phyloP scores from a whole-genome alignment of 2,113 vertebrate genomes.

The Peromyscus maniculatus region DNA sequence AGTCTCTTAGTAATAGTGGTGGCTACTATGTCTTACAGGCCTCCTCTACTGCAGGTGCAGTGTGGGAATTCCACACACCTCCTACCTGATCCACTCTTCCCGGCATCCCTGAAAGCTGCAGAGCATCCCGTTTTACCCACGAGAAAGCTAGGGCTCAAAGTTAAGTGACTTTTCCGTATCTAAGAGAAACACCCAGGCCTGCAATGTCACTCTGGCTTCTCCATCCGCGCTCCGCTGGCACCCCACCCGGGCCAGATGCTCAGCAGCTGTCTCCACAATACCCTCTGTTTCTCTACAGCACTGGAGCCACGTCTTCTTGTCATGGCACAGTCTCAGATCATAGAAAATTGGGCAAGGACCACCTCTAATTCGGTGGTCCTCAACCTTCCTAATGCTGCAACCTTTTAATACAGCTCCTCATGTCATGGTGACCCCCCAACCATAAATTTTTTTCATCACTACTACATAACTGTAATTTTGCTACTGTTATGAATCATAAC shows the following conservation, averaged over 20 bases:
- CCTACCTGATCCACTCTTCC: neutral
- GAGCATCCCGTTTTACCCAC: neutral
- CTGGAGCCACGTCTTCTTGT: neutral
- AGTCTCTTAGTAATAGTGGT: neutral
- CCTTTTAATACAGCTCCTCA: neutral
- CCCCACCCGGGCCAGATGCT: rapidly evolving
- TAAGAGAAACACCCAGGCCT: neutral
- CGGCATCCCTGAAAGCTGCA: neutral
- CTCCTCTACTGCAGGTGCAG: neutral
- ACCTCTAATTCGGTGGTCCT: neutral
- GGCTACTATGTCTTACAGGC: neutral
- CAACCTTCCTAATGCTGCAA: neutral
- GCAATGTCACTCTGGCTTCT: neutral
- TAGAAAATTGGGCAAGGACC: neutral
- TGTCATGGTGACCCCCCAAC: neutral
- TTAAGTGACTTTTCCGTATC: neutral
- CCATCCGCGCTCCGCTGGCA: neutral
- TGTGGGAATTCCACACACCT: neutral
- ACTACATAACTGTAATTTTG: neutral
- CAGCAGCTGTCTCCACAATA: neutral
- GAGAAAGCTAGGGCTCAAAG: neutral
- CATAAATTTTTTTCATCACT: neutral
- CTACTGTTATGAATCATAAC: neutral
- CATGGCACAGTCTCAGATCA: neutral
- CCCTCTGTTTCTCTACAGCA: neutral